phyloP scores from a whole-genome alignment of 2,888 invertebrate species.

The Ametastegia equiseti region DNA sequence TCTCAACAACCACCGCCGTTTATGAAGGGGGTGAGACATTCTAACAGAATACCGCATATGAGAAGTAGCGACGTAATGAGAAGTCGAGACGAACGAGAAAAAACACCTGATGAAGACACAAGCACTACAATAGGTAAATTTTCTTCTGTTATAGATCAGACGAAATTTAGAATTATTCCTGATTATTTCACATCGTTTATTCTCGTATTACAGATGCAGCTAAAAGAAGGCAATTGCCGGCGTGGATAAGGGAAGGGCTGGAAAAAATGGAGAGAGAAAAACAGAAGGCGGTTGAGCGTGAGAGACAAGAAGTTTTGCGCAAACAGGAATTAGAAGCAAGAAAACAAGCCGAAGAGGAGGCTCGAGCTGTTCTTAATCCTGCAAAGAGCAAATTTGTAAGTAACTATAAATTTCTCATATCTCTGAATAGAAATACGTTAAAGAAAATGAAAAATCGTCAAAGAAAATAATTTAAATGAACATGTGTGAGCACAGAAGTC shows the following conservation, averaged over 20 bases:
- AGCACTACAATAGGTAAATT: slow-evolving; percentile 68
- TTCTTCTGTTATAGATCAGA: background rate
- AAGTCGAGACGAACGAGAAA: slow-evolving; percentile 70
- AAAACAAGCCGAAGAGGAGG: slow-evolving; percentile 78
- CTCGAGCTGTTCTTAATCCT: slow-evolving; percentile 75
- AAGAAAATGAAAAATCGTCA: too few relatives aligned
- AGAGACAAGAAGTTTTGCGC: slow-evolving; percentile 82
- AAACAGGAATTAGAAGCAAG: slow-evolving; percentile 79
- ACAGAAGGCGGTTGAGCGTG: slow-evolving; percentile 89
- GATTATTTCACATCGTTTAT: too few relatives aligned
- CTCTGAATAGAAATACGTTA: too few relatives aligned
- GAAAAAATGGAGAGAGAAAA: slow-evolving; percentile 99
- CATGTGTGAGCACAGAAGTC: too few relatives aligned
- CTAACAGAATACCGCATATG: slow-evolving; percentile 66
- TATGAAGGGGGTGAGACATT: slow-evolving; percentile 68
- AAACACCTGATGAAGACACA: slow-evolving; percentile 72
- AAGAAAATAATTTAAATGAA: too few relatives aligned
- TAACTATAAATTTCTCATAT: too few relatives aligned
- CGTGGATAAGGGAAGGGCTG: slow-evolving; percentile 97
- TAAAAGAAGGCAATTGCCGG: slow-evolving; percentile 94
- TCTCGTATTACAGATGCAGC: slow-evolving; percentile 88
- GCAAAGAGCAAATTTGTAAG: slow-evolving; percentile 81
- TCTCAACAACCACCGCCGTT: slow-evolving; percentile 68
- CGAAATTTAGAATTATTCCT: background rate
- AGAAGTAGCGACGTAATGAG: slow-evolving; percentile 65